Evolutionary conservation across 2,888 invertebrate genomes (phyloP).

Genomic region (Dendrolimus houi): DNA sequence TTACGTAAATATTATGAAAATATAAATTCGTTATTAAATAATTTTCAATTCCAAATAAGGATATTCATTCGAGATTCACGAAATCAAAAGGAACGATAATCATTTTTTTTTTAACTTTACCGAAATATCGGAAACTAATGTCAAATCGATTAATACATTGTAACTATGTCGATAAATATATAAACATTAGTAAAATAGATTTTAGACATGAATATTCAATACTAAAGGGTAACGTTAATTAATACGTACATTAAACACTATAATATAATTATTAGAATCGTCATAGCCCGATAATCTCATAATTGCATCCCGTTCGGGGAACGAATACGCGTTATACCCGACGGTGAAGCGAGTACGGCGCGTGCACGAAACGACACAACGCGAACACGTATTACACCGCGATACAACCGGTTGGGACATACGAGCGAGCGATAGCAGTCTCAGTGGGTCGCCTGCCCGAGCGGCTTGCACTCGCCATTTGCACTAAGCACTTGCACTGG

Average conservation of each 20-base stretch:
- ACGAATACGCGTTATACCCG: background rate
- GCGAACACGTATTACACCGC: background rate
- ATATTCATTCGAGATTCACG: slow-evolving; percentile 24
- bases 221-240: slow-evolving; percentile 49
- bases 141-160: slow-evolving; percentile 14
- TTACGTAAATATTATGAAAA: slow-evolving; percentile 62
- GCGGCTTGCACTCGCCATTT: slow-evolving; percentile 18
- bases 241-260: slow-evolving; percentile 42
- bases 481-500: slow-evolving; percentile 15
- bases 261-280: slow-evolving; percentile 42
- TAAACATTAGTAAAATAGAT: slow-evolving; percentile 50
- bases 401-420: slow-evolving; percentile 6
- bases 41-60: slow-evolving; percentile 59
- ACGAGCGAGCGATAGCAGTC: slow-evolving; percentile 30
- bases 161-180: slow-evolving; percentile 21
- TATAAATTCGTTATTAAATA: slow-evolving; percentile 47
- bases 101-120: background rate
- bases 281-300: slow-evolving; percentile 36
- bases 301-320: background rate
- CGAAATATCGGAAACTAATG: background rate
- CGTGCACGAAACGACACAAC: too few species aligned
- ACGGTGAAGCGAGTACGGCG: background rate
- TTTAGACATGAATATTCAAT: slow-evolving; percentile 36
- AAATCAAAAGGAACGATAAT: slow-evolving; percentile 34
- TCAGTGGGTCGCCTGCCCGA: slow-evolving; percentile 48